A percentile compares a stretch with the other conserved stretches of the same genome.
Evolutionary conservation across 1,140 invertebrate genomes (phyloP).

Genomic region (Bombyx mandarina): DNA sequence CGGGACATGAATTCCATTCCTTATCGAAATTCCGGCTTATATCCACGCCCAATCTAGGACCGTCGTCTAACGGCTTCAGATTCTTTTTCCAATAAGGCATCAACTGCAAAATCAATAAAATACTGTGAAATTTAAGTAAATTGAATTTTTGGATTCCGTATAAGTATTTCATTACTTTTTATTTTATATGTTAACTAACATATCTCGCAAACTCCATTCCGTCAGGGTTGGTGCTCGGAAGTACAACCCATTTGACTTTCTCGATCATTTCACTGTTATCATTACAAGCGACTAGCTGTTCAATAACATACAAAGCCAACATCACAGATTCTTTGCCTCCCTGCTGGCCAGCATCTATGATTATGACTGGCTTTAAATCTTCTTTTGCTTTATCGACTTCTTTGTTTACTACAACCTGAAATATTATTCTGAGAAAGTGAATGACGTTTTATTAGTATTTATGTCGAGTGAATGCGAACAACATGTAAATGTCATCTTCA

Average conservation of each 20-base stretch:
- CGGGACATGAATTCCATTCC: conserved; percentile 30
- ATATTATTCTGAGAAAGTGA: not conserved
- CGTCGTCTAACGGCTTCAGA: conserved; percentile 16
- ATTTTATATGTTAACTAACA: conserved; percentile 20
- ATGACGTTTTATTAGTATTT: not conserved
- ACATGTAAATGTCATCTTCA: not conserved
- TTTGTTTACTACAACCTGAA: conserved; percentile 23
- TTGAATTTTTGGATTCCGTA: not conserved
- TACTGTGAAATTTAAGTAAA: not conserved
- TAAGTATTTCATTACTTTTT: conserved; percentile 41
- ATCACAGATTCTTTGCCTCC: conserved; percentile 30
- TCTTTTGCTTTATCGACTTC: conserved; percentile 2
- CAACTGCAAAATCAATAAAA: conserved; percentile 4
- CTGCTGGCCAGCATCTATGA: conserved; percentile 49
- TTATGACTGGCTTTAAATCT: conserved; percentile 25
- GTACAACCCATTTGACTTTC: conserved; percentile 41
- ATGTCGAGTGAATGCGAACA: not conserved
- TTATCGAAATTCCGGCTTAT: conserved; percentile 46
- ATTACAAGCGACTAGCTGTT: conserved; percentile 44
- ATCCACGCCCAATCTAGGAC: conserved; percentile 35
- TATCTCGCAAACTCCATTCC: conserved; percentile 38
- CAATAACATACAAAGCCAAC: conserved; percentile 38
- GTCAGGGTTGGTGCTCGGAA: conserved; percentile 52
- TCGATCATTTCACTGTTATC: conserved; percentile 37
- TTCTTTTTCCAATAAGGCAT: conserved; percentile 39